These are phyloP conservation scores for Gambusia holbrooki DNA, from an alignment of 2,113 vertebrate species.

Conservation along the genomic window DNA sequence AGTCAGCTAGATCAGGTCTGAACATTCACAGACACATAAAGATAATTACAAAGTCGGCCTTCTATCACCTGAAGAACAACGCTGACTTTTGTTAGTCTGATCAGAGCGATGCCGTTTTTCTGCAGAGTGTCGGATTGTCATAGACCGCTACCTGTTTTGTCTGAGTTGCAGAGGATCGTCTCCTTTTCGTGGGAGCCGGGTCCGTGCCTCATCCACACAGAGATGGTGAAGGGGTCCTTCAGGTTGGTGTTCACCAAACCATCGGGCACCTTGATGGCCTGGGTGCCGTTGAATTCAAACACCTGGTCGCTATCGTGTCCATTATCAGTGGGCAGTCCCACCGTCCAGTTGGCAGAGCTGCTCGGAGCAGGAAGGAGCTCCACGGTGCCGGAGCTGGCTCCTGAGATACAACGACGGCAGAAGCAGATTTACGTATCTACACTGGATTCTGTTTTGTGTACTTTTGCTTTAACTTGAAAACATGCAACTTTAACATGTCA, in stretches of 20 bases:
- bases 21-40: too few relatives aligned
- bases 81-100: too few relatives aligned
- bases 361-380: constrained; percentile 94
- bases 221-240: constrained; percentile 91
- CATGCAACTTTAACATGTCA: too few relatives aligned
- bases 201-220: constrained; percentile 96
- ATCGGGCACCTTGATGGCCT: constrained; percentile 90
- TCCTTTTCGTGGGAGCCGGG: constrained; percentile 91
- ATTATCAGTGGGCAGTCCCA: constrained; percentile 92
- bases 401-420: constrained; percentile 63
- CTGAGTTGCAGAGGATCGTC: constrained; percentile 95
- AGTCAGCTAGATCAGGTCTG: too few relatives aligned
- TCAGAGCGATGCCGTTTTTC: background rate
- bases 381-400: constrained; percentile 86
- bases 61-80: too few relatives aligned
- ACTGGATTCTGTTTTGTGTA: too few relatives aligned
- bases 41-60: too few relatives aligned
- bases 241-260: constrained; percentile 85
- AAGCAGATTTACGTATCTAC: too few relatives aligned
- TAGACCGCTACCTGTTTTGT: constrained; percentile 86
- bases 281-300: constrained; percentile 97
- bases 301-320: constrained; percentile 97
- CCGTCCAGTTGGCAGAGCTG: constrained; percentile 89
- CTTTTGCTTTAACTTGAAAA: too few relatives aligned
- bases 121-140: background rate